Evolutionary conservation across 2,888 invertebrate genomes (phyloP).

Genomic region (Capitulum mitella): DNA sequence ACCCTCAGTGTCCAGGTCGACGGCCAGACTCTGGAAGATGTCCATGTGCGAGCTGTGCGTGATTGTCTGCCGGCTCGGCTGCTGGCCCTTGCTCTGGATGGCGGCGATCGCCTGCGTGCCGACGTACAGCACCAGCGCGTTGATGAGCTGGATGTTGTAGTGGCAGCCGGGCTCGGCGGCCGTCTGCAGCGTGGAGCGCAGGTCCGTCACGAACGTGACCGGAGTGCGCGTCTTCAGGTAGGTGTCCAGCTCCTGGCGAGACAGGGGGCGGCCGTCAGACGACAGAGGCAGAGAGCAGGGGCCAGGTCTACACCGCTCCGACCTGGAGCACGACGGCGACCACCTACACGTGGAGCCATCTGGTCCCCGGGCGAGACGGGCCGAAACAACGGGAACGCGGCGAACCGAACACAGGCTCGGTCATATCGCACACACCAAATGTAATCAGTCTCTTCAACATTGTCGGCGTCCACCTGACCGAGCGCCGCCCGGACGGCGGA

Average conservation of each 20-base stretch:
- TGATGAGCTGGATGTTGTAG: constrained; percentile 94
- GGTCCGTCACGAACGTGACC: constrained; percentile 88
- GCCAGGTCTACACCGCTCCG: too few relatives aligned
- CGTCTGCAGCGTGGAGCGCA: constrained; percentile 80
- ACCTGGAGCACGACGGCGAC: too few relatives aligned
- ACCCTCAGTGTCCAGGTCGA: constrained; percentile 96
- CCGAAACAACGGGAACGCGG: too few relatives aligned
- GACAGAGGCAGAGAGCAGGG: too few relatives aligned
- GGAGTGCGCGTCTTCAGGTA: constrained; percentile 90
- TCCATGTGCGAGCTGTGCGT: constrained; percentile 99
- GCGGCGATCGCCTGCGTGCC: constrained; percentile 91
- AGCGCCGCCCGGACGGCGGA: too few relatives aligned
- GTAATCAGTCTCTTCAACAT: too few relatives aligned
- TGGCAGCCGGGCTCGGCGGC: constrained; percentile 69
- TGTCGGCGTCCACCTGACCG: too few relatives aligned
- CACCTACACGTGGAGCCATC: too few relatives aligned
- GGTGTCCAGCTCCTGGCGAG: constrained; percentile 73
- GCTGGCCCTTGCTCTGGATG: constrained; percentile 81
- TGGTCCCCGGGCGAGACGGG: too few relatives aligned
- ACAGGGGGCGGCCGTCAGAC: background rate
- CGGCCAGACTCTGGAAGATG: constrained; percentile 97
- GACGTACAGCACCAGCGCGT: constrained; percentile 93
- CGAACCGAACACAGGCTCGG: too few relatives aligned
- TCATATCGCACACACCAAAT: too few relatives aligned
- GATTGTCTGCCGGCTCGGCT: constrained; percentile 95